Conservation (phyloP, 2,888 invertebrate genomes). For the Syritta pipiens region DNA sequence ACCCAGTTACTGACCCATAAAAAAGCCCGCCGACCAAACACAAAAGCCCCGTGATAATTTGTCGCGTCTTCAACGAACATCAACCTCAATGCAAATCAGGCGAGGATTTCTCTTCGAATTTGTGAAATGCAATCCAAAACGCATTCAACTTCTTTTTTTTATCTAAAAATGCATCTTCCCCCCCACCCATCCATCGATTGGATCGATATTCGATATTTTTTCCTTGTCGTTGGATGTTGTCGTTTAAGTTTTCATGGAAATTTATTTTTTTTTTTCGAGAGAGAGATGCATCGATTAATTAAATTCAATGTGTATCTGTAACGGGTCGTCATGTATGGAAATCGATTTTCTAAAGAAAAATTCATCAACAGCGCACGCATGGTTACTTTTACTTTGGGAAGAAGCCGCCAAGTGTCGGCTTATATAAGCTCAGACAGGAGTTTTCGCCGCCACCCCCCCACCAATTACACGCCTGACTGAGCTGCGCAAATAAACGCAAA, state of each 20-base stretch:
- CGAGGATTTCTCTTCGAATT: not conserved
- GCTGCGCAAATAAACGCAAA: not conserved
- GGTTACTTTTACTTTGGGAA: too few relatives aligned
- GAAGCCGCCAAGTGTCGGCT: too few relatives aligned
- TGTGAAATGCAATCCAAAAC: not conserved
- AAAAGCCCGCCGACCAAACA: too few relatives aligned
- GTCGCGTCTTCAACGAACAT: too few relatives aligned
- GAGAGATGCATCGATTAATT: not conserved
- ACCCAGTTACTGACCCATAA: too few relatives aligned
- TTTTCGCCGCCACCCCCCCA: too few relatives aligned
- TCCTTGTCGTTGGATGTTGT: not conserved
- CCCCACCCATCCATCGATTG: not conserved
- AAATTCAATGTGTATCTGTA: not conserved
- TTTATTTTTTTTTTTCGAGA: not conserved
- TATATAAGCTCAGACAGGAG: too few relatives aligned
- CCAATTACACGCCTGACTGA: not conserved
- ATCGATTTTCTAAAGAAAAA: conserved; percentile 30
- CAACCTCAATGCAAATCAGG: too few relatives aligned
- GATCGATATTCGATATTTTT: not conserved
- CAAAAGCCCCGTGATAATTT: too few relatives aligned
- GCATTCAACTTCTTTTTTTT: not conserved
- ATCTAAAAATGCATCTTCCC: not conserved
- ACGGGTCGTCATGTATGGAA: conserved; percentile 27
- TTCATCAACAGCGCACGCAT: not conserved
- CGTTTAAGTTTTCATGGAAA: not conserved